Evolutionary conservation across 2,888 invertebrate genomes (phyloP).

Genomic region (Argynnis bischoffii): DNA sequence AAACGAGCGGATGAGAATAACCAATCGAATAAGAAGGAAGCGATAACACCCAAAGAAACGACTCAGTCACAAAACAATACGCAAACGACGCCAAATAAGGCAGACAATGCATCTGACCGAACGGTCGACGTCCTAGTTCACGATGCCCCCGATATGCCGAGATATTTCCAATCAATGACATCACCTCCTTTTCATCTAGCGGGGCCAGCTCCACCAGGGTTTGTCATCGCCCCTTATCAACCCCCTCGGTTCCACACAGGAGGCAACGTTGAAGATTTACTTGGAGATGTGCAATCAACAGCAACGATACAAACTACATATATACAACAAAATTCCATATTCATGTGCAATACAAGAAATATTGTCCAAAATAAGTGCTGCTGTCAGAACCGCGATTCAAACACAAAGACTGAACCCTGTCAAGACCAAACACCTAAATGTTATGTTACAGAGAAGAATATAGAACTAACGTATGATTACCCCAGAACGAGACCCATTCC

Average conservation of each 20-base stretch:
- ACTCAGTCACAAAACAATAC: slow-evolving; percentile 52
- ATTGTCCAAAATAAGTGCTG: slow-evolving; percentile 72
- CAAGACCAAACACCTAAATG: slow-evolving; percentile 60
- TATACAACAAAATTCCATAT: slow-evolving; percentile 76
- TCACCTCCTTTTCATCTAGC: slow-evolving; percentile 67
- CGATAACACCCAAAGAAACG: slow-evolving; percentile 46
- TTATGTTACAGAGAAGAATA: slow-evolving; percentile 78
- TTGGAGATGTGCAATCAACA: slow-evolving; percentile 85
- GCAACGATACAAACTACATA: slow-evolving; percentile 68
- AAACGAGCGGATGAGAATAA: slow-evolving; percentile 42
- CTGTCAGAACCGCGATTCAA: slow-evolving; percentile 59
- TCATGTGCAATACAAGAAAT: slow-evolving; percentile 76
- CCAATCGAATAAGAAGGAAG: slow-evolving; percentile 49
- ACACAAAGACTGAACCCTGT: slow-evolving; percentile 45
- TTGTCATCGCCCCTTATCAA: slow-evolving; percentile 69
- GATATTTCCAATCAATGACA: slow-evolving; percentile 72
- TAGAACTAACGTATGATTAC: slow-evolving; percentile 77
- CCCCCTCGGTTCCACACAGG: slow-evolving; percentile 78
- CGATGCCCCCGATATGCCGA: slow-evolving; percentile 71
- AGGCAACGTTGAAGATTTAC: slow-evolving; percentile 86
- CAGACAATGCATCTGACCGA: slow-evolving; percentile 62
- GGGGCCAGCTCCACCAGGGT: slow-evolving; percentile 72
- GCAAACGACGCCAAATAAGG: slow-evolving; percentile 52
- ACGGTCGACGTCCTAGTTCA: slow-evolving; percentile 74
- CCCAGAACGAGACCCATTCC: slow-evolving; percentile 70